These are phyloP conservation scores for Lasius platythorax DNA, from an alignment of 2,888 invertebrate species.

Conservation along the genomic window DNA sequence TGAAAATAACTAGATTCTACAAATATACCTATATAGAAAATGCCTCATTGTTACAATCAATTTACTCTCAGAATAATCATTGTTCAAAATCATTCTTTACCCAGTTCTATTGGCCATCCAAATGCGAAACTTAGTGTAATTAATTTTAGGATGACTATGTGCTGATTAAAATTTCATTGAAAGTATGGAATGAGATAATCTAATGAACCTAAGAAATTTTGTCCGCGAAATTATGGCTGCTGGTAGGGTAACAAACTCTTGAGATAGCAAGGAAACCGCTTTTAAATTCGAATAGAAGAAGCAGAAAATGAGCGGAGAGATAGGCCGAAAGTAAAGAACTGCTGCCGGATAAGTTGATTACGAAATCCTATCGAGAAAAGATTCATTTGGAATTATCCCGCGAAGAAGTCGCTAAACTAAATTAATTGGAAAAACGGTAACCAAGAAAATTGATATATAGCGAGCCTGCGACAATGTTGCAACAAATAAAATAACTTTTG, in stretches of 20 bases:
- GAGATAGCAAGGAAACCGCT: conserved; percentile 22
- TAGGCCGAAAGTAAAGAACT: conserved; percentile 46
- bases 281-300: conserved; percentile 48
- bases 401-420: conserved; percentile 47
- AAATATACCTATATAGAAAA: background rate
- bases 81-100: background rate
- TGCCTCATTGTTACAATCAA: too few species aligned
- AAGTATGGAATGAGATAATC: conserved; percentile 4
- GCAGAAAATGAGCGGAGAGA: conserved; percentile 27
- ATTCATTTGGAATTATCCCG: conserved; percentile 55
- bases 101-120: background rate
- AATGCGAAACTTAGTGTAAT: background rate
- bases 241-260: conserved; percentile 31
- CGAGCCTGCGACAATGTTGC: background rate
- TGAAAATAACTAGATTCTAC: background rate
- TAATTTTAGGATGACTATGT: conserved; percentile 7
- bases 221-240: conserved; percentile 28
- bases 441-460: conserved; percentile 28
- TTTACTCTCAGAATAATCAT: background rate
- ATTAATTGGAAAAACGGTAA: conserved; percentile 50
- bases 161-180: conserved; percentile 10
- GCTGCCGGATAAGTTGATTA: conserved; percentile 54
- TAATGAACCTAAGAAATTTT: conserved; percentile 35
- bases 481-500: background rate
- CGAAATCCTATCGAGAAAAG: conserved; percentile 49